These are phyloP conservation scores for Pseudochirops cupreus DNA, from an alignment of 2,797 vertebrate species.

Conservation along the genomic window DNA sequence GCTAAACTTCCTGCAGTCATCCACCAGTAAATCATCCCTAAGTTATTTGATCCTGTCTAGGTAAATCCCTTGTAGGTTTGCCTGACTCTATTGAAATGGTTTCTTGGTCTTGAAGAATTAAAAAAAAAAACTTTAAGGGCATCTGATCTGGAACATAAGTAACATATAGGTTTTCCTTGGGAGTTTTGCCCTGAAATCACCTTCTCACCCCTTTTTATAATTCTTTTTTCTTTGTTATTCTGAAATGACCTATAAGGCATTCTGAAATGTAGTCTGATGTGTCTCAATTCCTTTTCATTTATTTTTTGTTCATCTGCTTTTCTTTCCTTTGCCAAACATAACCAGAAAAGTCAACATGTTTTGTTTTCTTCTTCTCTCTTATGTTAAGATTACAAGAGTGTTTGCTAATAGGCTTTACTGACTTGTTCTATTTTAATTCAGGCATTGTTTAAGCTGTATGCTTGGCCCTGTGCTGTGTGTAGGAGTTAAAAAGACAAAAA, in stretches of 20 bases:
- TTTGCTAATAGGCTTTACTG: not conserved
- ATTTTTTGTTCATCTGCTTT: not conserved
- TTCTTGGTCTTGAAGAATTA: not conserved
- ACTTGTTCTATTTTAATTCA: not conserved
- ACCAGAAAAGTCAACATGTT: not conserved
- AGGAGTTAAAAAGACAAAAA: not conserved
- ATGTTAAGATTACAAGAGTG: not conserved
- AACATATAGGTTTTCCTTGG: not conserved
- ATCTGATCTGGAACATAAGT: not conserved
- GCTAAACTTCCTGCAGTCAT: constrained; percentile 85
- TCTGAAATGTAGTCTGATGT: not conserved
- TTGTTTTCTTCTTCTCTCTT: not conserved
- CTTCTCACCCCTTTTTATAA: not conserved
- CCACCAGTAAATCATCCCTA: constrained; percentile 79
- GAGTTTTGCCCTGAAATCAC: not conserved
- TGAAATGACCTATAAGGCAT: not conserved
- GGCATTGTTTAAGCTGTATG: not conserved
- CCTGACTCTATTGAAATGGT: not conserved
- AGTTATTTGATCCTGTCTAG: constrained; percentile 83
- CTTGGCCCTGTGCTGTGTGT: not conserved
- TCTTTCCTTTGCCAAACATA: not conserved
- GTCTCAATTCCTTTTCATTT: not conserved
- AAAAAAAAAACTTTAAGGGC: not conserved
- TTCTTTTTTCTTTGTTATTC: not conserved
- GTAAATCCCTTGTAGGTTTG: constrained; percentile 61